Base-by-base conservation (phyloP, 2,888 invertebrate species). In the Charanyca ferruginea region DNA sequence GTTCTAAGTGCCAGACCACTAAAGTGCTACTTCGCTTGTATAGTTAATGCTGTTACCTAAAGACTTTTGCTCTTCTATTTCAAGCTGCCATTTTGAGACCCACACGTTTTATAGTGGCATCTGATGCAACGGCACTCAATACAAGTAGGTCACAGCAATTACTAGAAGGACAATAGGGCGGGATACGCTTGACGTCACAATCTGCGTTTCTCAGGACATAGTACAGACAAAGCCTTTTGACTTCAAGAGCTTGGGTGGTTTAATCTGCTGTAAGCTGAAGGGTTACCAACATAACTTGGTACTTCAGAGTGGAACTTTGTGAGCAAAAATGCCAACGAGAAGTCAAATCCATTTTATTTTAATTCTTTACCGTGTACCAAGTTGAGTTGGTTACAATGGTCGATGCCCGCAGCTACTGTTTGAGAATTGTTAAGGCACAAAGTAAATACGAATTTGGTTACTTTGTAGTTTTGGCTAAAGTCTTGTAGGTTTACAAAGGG, bases 131-230 rank as follows among this genome's bases (percentile, higher is more conserved):
- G 23, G 42, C 45, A 52, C 55, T 73, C 70, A 63, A 63, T 72
- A 66, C 69, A 78, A 64, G 42, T 72, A 49, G 79, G 75, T 73
- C 73, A 59, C 28, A 65, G 57, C 64, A 66, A 66, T 75, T 76
- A 76, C 72, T 63, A 25, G 38, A 54, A 76, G 79, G 79, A 79
- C 76, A 79, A 79, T 67, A 64, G 35, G 53, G 44, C 57, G 73
- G 76, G 70, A 79, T 57, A 62, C 76, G 64, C 47, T 57, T 71
- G 67, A 69, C 60, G 64, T 63, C 51, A 71, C 59, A 45, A 71
- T 57, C 47, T 66, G 45, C 59, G 51, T 35, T 49, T 48, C 58
- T 55, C 47, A 58, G 74, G 55, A 63, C 22, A 59, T 61, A 55
- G 55, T 49, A 42, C 49, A 52, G 49, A 62, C 58, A 61, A 62